Evolutionary conservation across 2,888 invertebrate species (phyloP), one percentile per base, ranked within the genome.

Genomic region (Antheraea yamamai): DNA sequence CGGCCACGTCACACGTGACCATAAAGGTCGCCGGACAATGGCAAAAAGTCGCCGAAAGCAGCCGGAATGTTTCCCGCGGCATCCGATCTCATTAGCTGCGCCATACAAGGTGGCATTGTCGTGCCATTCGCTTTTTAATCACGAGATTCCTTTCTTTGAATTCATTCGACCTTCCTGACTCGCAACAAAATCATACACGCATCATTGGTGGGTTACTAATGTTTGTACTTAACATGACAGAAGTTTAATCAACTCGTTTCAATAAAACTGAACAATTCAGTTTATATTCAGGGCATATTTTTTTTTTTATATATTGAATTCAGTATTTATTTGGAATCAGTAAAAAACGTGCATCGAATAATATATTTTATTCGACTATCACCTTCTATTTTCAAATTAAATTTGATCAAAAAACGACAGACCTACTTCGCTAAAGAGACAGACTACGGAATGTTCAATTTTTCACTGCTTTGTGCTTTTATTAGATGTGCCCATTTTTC

Each of bases 81-180:
- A 68, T 74, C 78, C 76, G 75, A 77, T 79, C 87, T 90, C 89
- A 87, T 89, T 90, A 90, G 84, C 78, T 77, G 79, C 71, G 78
- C 90, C 89, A 78, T 89, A 90, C 86, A 89, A 82, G 89, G 88
- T 75, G 88, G 87, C 75, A 73, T 77, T 79, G 78, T 78, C 77
- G 78, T 79, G 77, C 78, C 79, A 70, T 64, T 64, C 74, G 74
- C 70, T 76, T 77, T 76, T 77, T 74, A 51, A 74, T 74, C 70
- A 58, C 66, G 47, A 61, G 70, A 70, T 70, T 39, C 70, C 70
- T 70, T 70, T 70, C 70, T 70, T 39, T 39, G 39, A 39, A 70
- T 35, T 39, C n/a, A 70, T 39, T 39, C 70, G 70, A 70, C 70
- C 70, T 70, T 70, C 70, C 70, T 39, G 70, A 70, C 70, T 66